These are phyloP conservation scores for Epizoanthus illoricatus DNA, from an alignment of 92 coral and sea anemone species.

Conservation along the genomic window DNA sequence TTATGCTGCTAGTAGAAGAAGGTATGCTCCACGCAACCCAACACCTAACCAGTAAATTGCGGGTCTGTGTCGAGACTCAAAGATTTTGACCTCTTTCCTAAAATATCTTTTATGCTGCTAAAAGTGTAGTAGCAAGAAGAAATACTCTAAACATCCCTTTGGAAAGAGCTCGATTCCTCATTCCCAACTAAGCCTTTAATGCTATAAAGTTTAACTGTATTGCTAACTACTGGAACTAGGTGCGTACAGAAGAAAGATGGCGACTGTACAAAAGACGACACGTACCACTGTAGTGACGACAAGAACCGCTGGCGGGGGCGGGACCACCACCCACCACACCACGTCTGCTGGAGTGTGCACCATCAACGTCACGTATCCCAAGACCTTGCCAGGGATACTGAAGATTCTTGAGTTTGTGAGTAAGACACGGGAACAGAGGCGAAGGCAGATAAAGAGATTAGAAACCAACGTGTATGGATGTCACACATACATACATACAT, in stretches of 20 bases:
- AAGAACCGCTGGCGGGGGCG: constrained; percentile 24
- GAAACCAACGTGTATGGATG: not conserved
- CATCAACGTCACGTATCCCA: constrained; percentile 25
- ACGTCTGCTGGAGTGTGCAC: constrained; percentile 28
- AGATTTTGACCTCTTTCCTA: too few relatives aligned
- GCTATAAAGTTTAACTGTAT: not conserved
- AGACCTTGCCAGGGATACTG: constrained; percentile 22
- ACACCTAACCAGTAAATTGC: too few relatives aligned
- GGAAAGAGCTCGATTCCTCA: too few relatives aligned
- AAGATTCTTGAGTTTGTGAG: constrained; percentile 33
- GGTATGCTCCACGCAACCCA: too few relatives aligned
- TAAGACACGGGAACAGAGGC: not conserved
- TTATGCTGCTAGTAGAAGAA: too few relatives aligned
- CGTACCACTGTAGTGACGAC: constrained; percentile 28
- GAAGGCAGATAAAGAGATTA: not conserved
- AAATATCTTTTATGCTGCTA: too few relatives aligned
- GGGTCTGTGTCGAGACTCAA: too few relatives aligned
- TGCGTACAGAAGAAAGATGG: not conserved
- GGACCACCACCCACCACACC: constrained; percentile 12
- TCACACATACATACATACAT: too few relatives aligned
- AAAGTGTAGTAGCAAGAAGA: too few relatives aligned
- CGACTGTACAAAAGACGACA: constrained; percentile 26
- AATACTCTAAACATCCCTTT: too few relatives aligned
- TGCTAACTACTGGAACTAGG: not conserved
- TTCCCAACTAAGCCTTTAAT: not conserved